Percentiles rank a stretch among this genome's conserved stretches.
These are phyloP conservation scores for Paratrypauchen microcephalus DNA, from an alignment of 2,797 vertebrate species.

Conservation along the genomic window DNA sequence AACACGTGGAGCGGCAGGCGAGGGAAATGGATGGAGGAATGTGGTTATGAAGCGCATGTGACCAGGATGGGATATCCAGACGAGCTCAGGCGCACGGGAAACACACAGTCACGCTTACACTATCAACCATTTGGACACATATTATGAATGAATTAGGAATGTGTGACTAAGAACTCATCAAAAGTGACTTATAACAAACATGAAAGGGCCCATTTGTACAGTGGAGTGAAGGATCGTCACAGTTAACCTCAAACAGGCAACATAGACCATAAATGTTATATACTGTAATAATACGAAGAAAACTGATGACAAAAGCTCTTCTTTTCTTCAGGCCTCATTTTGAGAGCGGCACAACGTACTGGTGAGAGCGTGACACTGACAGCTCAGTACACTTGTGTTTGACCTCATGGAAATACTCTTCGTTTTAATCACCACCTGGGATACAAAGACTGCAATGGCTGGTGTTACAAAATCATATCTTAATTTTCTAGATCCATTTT, in stretches of 20 bases:
- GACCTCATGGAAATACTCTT: slow-evolving; percentile 86
- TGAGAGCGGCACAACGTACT: slow-evolving; percentile 98
- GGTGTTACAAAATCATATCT: background rate
- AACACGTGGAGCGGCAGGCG: slow-evolving; percentile 28
- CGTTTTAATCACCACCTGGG: background rate
- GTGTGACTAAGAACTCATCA: slow-evolving; percentile 55
- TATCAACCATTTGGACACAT: slow-evolving; percentile 23
- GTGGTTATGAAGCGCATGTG: slow-evolving; percentile 64
- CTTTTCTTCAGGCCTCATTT: slow-evolving; percentile 46
- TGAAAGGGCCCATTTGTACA: slow-evolving; percentile 14
- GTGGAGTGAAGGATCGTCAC: background rate
- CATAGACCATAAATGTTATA: background rate
- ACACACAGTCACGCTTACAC: slow-evolving; percentile 44
- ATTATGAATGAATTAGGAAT: slow-evolving; percentile 49
- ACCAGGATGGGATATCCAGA: slow-evolving; percentile 58
- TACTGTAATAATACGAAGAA: background rate
- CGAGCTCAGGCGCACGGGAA: slow-evolving; percentile 47
- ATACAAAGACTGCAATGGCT: background rate
- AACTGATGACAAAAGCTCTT: slow-evolving; percentile 1
- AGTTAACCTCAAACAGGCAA: slow-evolving; percentile 2
- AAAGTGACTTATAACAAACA: slow-evolving; percentile 48
- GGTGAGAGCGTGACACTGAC: slow-evolving; percentile 85
- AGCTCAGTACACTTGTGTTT: slow-evolving; percentile 97
- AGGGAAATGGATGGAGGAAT: slow-evolving; percentile 54
- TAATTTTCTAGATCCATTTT: background rate